A percentile compares a stretch with the other conserved stretches of the same genome.
These are phyloP conservation scores for Ophion ventricosus DNA, from an alignment of 2,888 invertebrate genomes.

Conservation along the genomic window DNA sequence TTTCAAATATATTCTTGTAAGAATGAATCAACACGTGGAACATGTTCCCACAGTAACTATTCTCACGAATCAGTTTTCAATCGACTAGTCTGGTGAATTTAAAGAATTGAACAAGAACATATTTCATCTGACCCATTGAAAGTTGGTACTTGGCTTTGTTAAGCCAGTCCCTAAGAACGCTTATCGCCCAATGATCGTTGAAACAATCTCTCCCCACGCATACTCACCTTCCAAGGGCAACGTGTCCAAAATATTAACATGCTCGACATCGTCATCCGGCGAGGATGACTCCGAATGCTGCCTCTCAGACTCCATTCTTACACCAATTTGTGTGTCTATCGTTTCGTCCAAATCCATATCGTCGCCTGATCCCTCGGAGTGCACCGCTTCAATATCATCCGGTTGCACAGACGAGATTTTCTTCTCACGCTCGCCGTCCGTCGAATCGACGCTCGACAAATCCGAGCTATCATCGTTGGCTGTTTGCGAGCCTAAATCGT, in stretches of 20 bases:
- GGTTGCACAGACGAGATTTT: constrained; percentile 72
- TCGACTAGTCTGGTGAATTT: not conserved
- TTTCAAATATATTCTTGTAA: not conserved
- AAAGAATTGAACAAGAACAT: not conserved
- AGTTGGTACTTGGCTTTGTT: not conserved
- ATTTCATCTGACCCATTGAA: not conserved
- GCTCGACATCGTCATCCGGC: constrained; percentile 80
- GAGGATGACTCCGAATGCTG: constrained; percentile 70
- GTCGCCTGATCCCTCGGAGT: constrained; percentile 80
- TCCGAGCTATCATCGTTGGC: constrained; percentile 79
- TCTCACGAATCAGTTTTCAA: not conserved
- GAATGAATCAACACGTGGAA: not conserved
- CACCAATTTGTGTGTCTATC: constrained; percentile 81
- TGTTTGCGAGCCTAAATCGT: constrained; percentile 73
- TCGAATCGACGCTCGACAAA: constrained; percentile 83
- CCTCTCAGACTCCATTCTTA: constrained; percentile 78
- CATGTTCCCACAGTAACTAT: not conserved
- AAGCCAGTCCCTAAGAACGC: not conserved
- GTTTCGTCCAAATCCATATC: constrained; percentile 82
- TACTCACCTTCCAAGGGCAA: constrained; percentile 79
- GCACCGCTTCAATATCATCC: constrained; percentile 79
- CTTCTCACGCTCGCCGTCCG: constrained; percentile 78
- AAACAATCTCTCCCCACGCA: not conserved
- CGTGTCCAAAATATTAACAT: constrained; percentile 81
- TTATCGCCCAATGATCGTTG: not conserved